Conservation (phyloP, 2,797 vertebrate species). For the Sphaeramia orbicularis region DNA sequence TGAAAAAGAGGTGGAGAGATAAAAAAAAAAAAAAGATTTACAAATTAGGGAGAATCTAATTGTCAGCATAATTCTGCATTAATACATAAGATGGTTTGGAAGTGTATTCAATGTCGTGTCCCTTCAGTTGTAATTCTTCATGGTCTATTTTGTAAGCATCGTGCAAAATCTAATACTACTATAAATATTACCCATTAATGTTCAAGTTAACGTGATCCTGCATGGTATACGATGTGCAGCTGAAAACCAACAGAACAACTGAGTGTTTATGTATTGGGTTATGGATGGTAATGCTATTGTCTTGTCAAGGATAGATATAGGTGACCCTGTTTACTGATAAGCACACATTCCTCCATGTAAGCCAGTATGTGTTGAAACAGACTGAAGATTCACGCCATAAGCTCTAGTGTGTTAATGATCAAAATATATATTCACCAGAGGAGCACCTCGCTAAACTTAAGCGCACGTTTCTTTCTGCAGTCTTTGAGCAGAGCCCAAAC, state of each 20-base stretch:
- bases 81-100: not conserved
- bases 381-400: no score
- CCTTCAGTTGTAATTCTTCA: not conserved
- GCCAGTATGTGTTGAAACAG: no score
- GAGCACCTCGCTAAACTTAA: not conserved
- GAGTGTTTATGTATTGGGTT: no score
- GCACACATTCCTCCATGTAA: no score
- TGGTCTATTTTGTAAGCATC: constrained; percentile 9
- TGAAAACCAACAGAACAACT: no score
- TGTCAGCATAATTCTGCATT: not conserved
- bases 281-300: no score
- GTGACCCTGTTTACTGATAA: no score
- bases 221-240: not conserved
- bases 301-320: no score
- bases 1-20: no score
- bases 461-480: constrained; percentile 51
- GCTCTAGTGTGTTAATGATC: not conserved
- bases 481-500: constrained; percentile 77
- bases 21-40: no score
- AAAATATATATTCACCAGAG: not conserved
- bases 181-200: constrained; percentile 19
- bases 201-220: not conserved
- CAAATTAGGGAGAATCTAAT: no score
- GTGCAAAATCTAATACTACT: constrained; percentile 15
- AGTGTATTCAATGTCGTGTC: not conserved